These are phyloP conservation scores for Pemphigus obesinymphae DNA, from an alignment of 1,140 invertebrate genomes.

Conservation along the genomic window DNA sequence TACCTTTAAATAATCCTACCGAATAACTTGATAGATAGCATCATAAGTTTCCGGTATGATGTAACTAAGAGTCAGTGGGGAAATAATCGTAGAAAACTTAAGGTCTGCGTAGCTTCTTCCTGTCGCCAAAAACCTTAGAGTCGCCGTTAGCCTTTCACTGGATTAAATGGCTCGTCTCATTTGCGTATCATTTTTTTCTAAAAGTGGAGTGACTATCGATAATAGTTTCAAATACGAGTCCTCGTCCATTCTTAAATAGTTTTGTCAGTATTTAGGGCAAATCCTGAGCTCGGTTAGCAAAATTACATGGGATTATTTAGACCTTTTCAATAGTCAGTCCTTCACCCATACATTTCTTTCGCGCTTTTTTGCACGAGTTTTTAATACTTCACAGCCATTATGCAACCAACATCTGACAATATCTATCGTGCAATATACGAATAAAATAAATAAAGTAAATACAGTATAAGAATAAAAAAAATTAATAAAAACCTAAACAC, in stretches of 20 bases:
- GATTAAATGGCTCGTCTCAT: conserved; percentile 50
- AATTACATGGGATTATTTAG: background rate
- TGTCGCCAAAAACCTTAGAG: conserved; percentile 50
- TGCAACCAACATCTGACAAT: background rate
- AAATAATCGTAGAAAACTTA: conserved; percentile 48
- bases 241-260: conserved; percentile 48
- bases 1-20: conserved; percentile 24
- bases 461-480: too few species aligned
- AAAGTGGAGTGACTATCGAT: conserved; percentile 46
- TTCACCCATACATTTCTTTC: too few species aligned
- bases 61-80: conserved; percentile 44
- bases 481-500: too few species aligned
- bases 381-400: background rate
- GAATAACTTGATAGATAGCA: conserved; percentile 43
- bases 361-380: too few species aligned
- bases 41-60: conserved; percentile 47
- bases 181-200: conserved; percentile 49
- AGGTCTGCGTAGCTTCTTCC: conserved; percentile 50
- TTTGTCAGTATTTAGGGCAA: conserved; percentile 42
- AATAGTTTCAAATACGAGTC: conserved; percentile 46
- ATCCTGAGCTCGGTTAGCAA: background rate
- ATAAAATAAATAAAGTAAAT: too few species aligned
- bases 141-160: too few species aligned
- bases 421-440: background rate
- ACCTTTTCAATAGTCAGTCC: background rate